Evolutionary conservation across 1,140 invertebrate genomes (phyloP), one percentile per base, ranked within the genome.

Genomic region (Drosophila bocqueti): DNA sequence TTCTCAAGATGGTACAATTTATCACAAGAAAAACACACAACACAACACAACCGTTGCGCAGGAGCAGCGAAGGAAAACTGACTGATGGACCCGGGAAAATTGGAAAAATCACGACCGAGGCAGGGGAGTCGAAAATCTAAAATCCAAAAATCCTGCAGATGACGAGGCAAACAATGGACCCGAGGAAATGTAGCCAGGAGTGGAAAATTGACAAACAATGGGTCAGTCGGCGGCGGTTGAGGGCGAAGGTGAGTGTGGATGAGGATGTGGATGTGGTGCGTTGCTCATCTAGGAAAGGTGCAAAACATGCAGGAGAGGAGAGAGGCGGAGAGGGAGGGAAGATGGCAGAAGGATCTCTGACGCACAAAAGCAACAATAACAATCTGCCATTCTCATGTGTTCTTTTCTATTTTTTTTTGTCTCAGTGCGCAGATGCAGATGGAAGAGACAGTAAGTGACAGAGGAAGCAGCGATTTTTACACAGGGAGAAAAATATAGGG

Each of bases 171-270:
- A 89, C 84, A 89, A 90, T 73, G 79, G 81, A 66, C 69, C 43
- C n/a, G 67, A 59, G 61, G 50, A 87, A 87, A 73, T 90, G 85
- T 81, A 63, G 77, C 85, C 69, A 90, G 74, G 78, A 90, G 85
- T 89, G 85, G 78, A 90, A 90, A 89, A 89, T 89, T 81, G 85
- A 90, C 84, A 89, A 90, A 89, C 84, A 89, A 89, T 75, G 67
- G 78, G 75, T 59, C 55, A 79, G 73, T 49, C 40, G 47, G 29
- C 55, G 34, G 31, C 49, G 29, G 69, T 50, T 43, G 52, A 73
- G 69, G 67, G 54, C 34, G 71, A 71, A 71, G 67, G 64, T 50
- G 71, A 60, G 34, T 29, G 64, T 45, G 63, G 61, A 62, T 42
- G 18, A 43, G 54, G 59, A 60, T 57, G 54, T 26, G 46, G 46